These are phyloP conservation scores for Sebastes nivosus DNA, from an alignment of 2,797 vertebrate species.

Conservation along the genomic window DNA sequence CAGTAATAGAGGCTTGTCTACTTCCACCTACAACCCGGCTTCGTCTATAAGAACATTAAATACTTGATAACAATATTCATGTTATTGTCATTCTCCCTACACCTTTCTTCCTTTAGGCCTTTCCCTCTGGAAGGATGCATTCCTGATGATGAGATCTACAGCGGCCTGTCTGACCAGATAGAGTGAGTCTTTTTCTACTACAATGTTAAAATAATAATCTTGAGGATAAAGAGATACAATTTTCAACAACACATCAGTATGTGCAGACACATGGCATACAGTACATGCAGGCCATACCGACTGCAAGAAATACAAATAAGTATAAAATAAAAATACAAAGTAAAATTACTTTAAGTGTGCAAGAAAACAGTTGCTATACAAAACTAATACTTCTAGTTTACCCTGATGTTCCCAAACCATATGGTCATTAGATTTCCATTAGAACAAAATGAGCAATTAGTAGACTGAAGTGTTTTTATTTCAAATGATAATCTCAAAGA, in stretches of 20 bases:
- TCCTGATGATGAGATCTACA: conserved; percentile 92
- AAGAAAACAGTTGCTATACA: background rate
- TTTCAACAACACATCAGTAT: background rate
- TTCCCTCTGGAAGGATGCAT: conserved; percentile 87
- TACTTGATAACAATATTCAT: background rate
- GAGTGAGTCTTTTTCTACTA: conserved; percentile 83
- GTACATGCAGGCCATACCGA: background rate
- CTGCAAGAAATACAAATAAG: background rate
- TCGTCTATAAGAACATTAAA: background rate
- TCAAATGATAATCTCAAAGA: background rate
- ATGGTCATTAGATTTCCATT: background rate
- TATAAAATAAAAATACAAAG: background rate
- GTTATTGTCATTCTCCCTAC: background rate
- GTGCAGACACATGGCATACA: background rate
- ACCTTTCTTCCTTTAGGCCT: conserved; percentile 73
- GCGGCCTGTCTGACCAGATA: conserved; percentile 91
- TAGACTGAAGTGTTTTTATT: background rate
- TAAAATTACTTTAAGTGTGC: background rate
- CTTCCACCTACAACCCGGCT: background rate
- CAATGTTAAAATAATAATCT: background rate
- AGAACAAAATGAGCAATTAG: background rate
- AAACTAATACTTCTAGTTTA: background rate
- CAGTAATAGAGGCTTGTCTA: background rate
- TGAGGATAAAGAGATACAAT: no score
- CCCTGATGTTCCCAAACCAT: background rate